phyloP scores from a whole-genome alignment of 37 sponge, comb jelly and placozoan species.

The Lycopodina hypogea region DNA sequence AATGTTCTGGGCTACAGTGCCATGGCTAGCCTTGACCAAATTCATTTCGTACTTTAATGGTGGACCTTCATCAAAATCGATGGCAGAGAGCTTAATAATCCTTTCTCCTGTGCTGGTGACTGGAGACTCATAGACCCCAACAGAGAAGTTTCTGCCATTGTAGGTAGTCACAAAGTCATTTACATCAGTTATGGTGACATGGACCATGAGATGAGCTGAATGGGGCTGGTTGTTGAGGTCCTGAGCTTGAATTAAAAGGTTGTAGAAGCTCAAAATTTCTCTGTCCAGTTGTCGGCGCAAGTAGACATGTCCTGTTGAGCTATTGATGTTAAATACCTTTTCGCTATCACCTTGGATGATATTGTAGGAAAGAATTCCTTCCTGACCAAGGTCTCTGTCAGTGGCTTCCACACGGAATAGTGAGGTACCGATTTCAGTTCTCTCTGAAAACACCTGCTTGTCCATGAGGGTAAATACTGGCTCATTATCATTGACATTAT shows the following conservation, averaged over 20 bases:
- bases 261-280: slow-evolving; percentile 26
- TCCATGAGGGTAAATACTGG: slow-evolving; percentile 20
- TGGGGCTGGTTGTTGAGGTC: slow-evolving; percentile 28
- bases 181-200: slow-evolving; percentile 37
- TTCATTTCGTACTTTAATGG: slow-evolving; percentile 17
- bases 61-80: slow-evolving; percentile 35
- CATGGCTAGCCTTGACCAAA: not conserved
- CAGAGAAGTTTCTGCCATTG: slow-evolving; percentile 36
- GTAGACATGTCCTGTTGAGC: slow-evolving; percentile 36
- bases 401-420: slow-evolving; percentile 35
- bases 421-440: not conserved
- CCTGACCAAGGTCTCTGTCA: slow-evolving; percentile 54
- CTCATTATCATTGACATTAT: slow-evolving; percentile 37
- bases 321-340: slow-evolving; percentile 28
- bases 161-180: slow-evolving; percentile 64
- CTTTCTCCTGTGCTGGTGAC: slow-evolving; percentile 8
- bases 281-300: slow-evolving; percentile 36
- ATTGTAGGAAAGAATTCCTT: slow-evolving; percentile 34
- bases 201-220: not conserved
- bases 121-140: slow-evolving; percentile 45
- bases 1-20: not conserved
- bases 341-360: slow-evolving; percentile 31
- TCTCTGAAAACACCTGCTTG: slow-evolving; percentile 8
- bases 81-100: slow-evolving; percentile 52
- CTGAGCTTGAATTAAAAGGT: slow-evolving; percentile 43